phyloP scores from a whole-genome alignment of 2,113 vertebrate species.

The Takifugu bimaculatus region DNA sequence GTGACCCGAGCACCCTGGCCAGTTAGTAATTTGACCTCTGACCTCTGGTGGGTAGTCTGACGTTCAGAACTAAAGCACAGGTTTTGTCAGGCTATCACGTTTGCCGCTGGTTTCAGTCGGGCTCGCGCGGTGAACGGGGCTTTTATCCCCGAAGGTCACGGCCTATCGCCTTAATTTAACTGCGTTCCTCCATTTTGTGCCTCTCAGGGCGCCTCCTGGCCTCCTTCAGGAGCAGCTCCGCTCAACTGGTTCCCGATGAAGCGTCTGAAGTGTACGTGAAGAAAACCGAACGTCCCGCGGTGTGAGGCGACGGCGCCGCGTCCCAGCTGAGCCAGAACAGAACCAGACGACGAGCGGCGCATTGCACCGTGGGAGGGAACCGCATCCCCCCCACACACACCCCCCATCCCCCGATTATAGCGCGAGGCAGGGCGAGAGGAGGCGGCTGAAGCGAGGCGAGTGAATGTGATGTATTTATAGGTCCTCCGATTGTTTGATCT shows the following conservation, averaged over 20 bases:
- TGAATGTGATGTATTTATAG: conserved; percentile 78
- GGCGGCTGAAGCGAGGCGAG: conserved; percentile 62
- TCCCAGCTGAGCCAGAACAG: neutral
- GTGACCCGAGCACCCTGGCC: no score
- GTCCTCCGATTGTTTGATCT: conserved; percentile 74
- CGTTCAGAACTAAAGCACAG: no score
- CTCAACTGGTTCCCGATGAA: conserved; percentile 78
- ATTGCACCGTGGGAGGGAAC: neutral
- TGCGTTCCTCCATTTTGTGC: no score
- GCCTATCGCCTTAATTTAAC: no score
- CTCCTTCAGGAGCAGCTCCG: conserved; percentile 77
- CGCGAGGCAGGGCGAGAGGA: conserved; percentile 15
- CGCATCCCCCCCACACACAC: neutral
- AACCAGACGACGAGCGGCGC: neutral
- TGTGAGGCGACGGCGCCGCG: conserved; percentile 27
- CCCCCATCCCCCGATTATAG: neutral
- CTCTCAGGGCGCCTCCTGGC: conserved; percentile 79
- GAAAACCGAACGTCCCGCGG: conserved; percentile 55
- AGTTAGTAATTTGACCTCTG: no score
- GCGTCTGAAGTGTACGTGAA: conserved; percentile 80
- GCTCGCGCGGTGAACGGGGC: no score
- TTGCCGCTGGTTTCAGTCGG: no score
- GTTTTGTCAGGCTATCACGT: no score
- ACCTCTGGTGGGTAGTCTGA: no score
- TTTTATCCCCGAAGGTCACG: no score